Evolutionary conservation across 2,797 vertebrate species (phyloP), one percentile per base, ranked within the genome.

Genomic region (Clarias laeviceps): DNA sequence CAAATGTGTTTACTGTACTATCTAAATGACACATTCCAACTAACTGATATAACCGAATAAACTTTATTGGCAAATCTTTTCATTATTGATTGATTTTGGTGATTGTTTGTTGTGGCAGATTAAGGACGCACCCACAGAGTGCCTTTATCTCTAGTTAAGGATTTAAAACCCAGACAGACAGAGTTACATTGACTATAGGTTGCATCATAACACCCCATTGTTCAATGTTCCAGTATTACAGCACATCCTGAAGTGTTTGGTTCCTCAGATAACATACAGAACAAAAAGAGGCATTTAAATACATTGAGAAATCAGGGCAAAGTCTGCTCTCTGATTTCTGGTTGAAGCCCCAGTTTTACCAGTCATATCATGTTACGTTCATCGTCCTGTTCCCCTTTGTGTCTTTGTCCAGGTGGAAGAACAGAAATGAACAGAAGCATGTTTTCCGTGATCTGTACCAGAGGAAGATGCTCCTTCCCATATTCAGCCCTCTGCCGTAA

Each of bases 391-490:
- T 74, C 15, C 37, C 40, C 20, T 45, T 82, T 79, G 14, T 85
- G 9, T 34, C 12, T 84, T 29, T 54, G 18, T 29, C 40, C 70
- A 91, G 90, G 34, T 89, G 84, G 84, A 80, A 45, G 59, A 84
- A 83, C 29, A 82, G 80, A 73, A 86, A 22, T 29, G 77, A 77
- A 80, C 72, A 88, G 32, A 64, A 87, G 7, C 56, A 81, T 7
- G 24, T 3, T 61, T 24, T 83, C 12, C 74, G 66, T 62, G 59
- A 57, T 20, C 62, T 90, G 66, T 88, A 82, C 81, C 82, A 87
- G 79, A 83, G 84, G 74, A 88, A 84, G 59, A 78, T 56, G 37
- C 24, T 87, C 50, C 77, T 78, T 29, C 29, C 80, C 20, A 50
- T 88, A 72, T 73, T 88, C 34, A 82, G 59, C 9, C 77, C 83